Percentiles rank a stretch among this genome's conserved stretches.
Evolutionary conservation across 2,888 invertebrate genomes (phyloP).

Genomic region (Eristalinus aeneus): DNA sequence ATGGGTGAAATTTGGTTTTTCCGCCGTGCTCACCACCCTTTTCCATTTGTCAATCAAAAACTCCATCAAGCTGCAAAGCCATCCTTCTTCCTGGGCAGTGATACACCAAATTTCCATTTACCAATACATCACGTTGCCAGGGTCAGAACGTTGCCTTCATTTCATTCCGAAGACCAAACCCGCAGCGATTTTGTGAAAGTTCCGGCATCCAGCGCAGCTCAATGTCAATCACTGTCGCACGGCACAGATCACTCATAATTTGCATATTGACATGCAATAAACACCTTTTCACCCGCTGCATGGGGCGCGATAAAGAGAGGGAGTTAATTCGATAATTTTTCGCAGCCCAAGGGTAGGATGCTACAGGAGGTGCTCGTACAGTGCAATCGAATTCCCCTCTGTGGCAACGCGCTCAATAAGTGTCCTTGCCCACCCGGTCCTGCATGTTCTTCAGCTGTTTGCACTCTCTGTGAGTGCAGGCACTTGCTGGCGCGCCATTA

Average conservation of each 20-base stretch:
- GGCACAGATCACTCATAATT: neutral
- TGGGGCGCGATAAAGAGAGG: neutral
- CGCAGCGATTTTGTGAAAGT: neutral
- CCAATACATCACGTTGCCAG: too few relatives aligned
- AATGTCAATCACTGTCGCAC: neutral
- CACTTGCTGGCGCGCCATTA: slow-evolving; percentile 20
- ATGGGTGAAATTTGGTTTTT: too few relatives aligned
- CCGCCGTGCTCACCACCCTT: too few relatives aligned
- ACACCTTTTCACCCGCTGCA: neutral
- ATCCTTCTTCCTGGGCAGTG: too few relatives aligned
- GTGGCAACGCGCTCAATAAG: neutral
- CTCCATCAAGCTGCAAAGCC: too few relatives aligned
- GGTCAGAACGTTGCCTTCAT: neutral
- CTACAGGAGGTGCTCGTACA: neutral
- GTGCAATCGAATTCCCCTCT: neutral
- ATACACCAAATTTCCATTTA: too few relatives aligned
- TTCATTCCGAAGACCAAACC: neutral
- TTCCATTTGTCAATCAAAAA: too few relatives aligned
- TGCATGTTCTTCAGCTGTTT: neutral
- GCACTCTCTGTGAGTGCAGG: neutral
- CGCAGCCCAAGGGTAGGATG: neutral
- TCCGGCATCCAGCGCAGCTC: neutral
- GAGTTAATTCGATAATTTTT: neutral
- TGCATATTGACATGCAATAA: neutral
- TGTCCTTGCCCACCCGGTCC: neutral